Conservation (phyloP, 2,888 invertebrate species). For the Drosophila lacicola region DNA sequence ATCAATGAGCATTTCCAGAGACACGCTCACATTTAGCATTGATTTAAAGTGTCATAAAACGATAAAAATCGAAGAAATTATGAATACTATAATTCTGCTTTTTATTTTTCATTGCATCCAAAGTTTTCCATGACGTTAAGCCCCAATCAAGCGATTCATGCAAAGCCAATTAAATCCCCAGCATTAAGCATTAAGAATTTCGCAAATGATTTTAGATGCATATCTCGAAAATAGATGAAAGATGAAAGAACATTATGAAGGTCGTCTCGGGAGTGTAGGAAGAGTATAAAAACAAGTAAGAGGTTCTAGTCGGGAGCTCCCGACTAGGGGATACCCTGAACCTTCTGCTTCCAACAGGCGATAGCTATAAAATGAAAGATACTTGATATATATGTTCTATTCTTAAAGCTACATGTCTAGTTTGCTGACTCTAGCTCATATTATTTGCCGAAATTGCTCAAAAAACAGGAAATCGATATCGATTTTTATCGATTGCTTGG, state of each 20-base stretch:
- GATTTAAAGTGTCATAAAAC: slow-evolving; percentile 43
- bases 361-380: too few species aligned
- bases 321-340: too few species aligned
- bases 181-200: background rate
- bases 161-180: slow-evolving; percentile 26
- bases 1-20: slow-evolving; percentile 14
- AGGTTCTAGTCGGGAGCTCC: too few species aligned
- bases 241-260: slow-evolving; percentile 17
- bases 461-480: too few species aligned
- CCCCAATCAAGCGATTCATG: background rate
- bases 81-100: slow-evolving; percentile 23
- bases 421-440: too few species aligned
- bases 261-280: slow-evolving; percentile 9
- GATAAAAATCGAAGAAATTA: slow-evolving; percentile 4
- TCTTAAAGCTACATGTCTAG: too few species aligned
- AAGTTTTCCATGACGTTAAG: slow-evolving; percentile 54
- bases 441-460: too few species aligned
- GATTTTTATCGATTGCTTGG: too few species aligned
- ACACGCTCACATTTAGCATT: slow-evolving; percentile 58
- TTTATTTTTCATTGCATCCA: slow-evolving; percentile 14
- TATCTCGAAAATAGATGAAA: background rate
- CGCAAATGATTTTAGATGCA: background rate
- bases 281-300: too few species aligned
- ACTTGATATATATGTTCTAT: too few species aligned
- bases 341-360: too few species aligned